Evolutionary conservation across 2,888 invertebrate species (phyloP).

Genomic region (Hartigia nigra): DNA sequence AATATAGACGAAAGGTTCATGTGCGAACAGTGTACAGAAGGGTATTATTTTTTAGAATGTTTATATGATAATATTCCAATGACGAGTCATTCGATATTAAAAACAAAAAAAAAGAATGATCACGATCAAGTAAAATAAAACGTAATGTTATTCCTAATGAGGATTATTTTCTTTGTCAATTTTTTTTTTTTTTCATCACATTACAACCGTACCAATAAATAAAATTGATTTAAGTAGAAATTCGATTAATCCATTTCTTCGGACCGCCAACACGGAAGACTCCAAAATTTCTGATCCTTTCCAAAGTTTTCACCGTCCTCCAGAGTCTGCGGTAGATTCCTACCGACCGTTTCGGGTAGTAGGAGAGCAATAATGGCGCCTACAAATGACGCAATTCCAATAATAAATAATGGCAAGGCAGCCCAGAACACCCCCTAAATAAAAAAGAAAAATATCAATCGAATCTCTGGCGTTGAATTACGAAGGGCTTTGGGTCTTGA

Average conservation of each 20-base stretch:
- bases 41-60: neutral
- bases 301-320: conserved; percentile 89
- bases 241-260: neutral
- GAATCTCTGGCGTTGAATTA: neutral
- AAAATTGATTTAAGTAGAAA: neutral
- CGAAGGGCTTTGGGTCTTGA: neutral
- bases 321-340: conserved; percentile 86
- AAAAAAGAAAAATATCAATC: conserved; percentile 22
- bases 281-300: conserved; percentile 81
- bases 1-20: neutral
- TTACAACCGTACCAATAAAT: neutral
- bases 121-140: neutral
- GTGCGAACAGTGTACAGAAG: neutral
- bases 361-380: conserved; percentile 81
- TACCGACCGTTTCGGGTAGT: conserved; percentile 87
- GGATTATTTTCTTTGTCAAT: neutral
- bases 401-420: conserved; percentile 77
- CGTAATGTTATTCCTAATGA: neutral
- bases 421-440: conserved; percentile 52
- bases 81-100: neutral
- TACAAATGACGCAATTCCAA: conserved; percentile 78
- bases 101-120: neutral
- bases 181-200: neutral
- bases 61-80: neutral
- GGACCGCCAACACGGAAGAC: conserved; percentile 70